These are phyloP conservation scores for Ophion costatus DNA, from an alignment of 2,888 invertebrate species.

Conservation along the genomic window DNA sequence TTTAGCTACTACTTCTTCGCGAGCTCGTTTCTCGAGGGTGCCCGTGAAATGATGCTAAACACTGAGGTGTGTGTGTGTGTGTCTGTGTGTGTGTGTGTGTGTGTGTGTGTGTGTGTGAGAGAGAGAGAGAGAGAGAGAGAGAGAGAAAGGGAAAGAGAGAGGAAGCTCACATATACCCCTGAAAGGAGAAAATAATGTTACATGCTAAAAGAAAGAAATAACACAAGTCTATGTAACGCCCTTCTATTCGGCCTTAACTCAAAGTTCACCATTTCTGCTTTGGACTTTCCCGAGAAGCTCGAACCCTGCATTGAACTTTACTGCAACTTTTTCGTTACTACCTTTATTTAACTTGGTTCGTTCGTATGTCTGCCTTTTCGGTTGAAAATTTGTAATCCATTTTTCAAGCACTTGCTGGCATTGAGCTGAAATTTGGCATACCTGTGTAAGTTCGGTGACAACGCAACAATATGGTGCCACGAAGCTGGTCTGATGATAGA, in stretches of 20 bases:
- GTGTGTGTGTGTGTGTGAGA: background rate
- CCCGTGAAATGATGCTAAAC: slow-evolving; percentile 8
- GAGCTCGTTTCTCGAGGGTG: slow-evolving; percentile 1
- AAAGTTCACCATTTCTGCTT: slow-evolving; percentile 5
- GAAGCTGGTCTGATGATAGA: no score
- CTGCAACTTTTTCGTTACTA: no score
- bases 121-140: slow-evolving; percentile 10
- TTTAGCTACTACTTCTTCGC: background rate
- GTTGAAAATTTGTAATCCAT: no score
- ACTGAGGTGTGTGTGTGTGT: background rate
- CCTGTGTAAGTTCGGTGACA: no score
- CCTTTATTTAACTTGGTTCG: no score
- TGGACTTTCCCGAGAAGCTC: no score
- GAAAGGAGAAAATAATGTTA: slow-evolving; percentile 57
- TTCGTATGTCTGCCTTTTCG: no score
- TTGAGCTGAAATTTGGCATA: no score
- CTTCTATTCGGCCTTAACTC: background rate
- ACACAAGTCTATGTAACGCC: slow-evolving; percentile 3
- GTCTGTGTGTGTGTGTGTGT: no score
- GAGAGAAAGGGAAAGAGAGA: background rate
- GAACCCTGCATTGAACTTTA: no score
- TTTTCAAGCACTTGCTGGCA: no score
- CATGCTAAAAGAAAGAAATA: slow-evolving; percentile 20
- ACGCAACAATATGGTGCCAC: no score
- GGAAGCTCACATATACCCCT: slow-evolving; percentile 6